These are phyloP conservation scores for Entelurus aequoreus DNA, from an alignment of 2,113 vertebrate species.

Conservation along the genomic window DNA sequence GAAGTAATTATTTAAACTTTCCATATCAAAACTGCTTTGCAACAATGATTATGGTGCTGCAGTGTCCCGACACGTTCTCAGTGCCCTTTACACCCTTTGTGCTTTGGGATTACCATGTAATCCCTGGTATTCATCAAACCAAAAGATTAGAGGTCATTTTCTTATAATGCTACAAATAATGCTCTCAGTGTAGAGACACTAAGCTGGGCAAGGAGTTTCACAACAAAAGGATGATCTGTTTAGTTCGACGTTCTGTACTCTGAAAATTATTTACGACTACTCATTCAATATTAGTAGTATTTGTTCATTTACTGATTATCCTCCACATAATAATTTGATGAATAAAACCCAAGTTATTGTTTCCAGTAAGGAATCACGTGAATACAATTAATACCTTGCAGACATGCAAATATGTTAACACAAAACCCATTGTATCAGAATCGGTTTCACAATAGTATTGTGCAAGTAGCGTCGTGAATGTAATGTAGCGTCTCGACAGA, in stretches of 20 bases:
- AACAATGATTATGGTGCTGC: neutral
- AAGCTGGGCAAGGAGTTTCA: neutral
- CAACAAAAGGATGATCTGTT: neutral
- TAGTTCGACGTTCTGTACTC: neutral
- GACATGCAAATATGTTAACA: too few species aligned
- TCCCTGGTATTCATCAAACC: constrained; percentile 59
- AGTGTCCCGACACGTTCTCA: constrained; percentile 10
- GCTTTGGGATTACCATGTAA: constrained; percentile 62
- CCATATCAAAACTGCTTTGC: neutral
- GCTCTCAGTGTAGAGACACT: constrained; percentile 2
- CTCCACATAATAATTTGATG: too few species aligned
- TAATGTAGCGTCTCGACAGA: too few species aligned
- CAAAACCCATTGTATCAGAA: too few species aligned
- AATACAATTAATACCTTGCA: too few species aligned
- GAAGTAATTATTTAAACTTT: neutral
- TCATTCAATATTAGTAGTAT: too few species aligned
- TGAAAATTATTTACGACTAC: neutral
- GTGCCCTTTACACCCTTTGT: constrained; percentile 14
- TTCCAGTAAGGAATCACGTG: too few species aligned
- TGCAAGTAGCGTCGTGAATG: too few species aligned
- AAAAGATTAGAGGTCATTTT: constrained; percentile 37
- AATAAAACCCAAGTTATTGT: neutral
- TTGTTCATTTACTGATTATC: too few species aligned
- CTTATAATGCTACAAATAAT: constrained; percentile 15
- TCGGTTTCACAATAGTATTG: too few species aligned